A percentile compares a stretch with the other conserved stretches of the same genome.
These are phyloP conservation scores for Tetramorium bicarinatum DNA, from an alignment of 2,888 invertebrate genomes.

Conservation along the genomic window DNA sequence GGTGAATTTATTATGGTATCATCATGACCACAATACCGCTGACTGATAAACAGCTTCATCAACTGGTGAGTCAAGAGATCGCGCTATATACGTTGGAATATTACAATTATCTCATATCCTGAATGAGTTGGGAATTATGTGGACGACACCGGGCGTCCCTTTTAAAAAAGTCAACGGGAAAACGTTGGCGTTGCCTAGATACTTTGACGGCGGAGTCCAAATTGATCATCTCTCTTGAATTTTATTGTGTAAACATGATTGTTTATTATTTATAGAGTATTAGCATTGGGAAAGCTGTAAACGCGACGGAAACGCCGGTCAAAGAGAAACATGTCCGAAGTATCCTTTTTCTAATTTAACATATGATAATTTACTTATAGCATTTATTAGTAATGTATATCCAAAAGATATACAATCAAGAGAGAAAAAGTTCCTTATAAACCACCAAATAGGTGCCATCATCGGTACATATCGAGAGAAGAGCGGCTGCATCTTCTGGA, in stretches of 20 bases:
- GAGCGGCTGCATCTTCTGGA: constrained; percentile 97
- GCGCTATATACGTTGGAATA: not conserved
- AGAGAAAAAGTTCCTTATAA: constrained; percentile 62
- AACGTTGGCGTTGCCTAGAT: not conserved
- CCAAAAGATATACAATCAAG: not conserved
- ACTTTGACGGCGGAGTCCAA: not conserved
- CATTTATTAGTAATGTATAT: constrained; percentile 11
- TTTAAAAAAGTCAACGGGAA: constrained; percentile 20
- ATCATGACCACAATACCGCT: constrained; percentile 84
- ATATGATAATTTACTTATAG: not conserved
- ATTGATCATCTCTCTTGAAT: not conserved
- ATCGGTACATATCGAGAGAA: constrained; percentile 98
- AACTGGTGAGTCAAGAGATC: constrained; percentile 75
- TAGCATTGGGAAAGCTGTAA: constrained; percentile 97
- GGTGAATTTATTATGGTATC: constrained; percentile 76
- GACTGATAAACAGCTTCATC: constrained; percentile 88
- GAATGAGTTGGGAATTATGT: constrained; percentile 35
- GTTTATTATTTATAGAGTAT: constrained; percentile 88
- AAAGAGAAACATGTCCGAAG: constrained; percentile 99
- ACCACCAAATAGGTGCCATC: constrained; percentile 91
- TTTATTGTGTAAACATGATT: constrained; percentile 51
- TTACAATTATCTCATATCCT: constrained; percentile 13
- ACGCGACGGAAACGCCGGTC: constrained; percentile 95
- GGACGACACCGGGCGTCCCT: constrained; percentile 22
- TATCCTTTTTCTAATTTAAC: constrained; percentile 85